Evolutionary conservation across 2,797 vertebrate species (phyloP), one percentile per base, ranked within the genome.

Genomic region (Ptychadena robeensis): DNA sequence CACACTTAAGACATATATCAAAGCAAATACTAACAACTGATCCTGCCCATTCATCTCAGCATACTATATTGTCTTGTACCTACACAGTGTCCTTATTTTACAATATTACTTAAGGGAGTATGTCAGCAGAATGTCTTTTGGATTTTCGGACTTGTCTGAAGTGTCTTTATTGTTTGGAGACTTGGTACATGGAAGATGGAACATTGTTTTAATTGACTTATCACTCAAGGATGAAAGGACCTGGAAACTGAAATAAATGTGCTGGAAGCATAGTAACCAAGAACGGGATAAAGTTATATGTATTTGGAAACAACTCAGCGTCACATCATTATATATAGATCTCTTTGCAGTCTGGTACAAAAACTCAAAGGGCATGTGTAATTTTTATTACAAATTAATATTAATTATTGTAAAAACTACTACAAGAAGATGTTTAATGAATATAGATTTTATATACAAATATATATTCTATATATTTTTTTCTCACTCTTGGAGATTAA

Each of bases 1-100:
- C n/a, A 15, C 22, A 81, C 88, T 85, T 79, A 32, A 35, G 66
- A 83, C 27, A 28, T 14, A 7, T 10, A 67, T 73, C 35, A 35
- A 37, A 28, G 48, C 22, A 77, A 80, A 15, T 38, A 9, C 0
- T 4, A 73, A 10, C 76, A 78, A 78, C 14, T 18, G 22, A 73
- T 28, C 1, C 15, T 22, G 4, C 57, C 34, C 66, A 68, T 3
- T 61, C 37, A 79, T 18, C 22, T 85, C 40, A 69, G 9, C 37
- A 73, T 8, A 0, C 40, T 68, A 53, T 80, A 38, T 44, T 80
- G 37, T 64, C 25, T 72, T 80, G 63, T 40, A n/a, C 25, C 6
- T 61, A 74, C 40, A 53, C 31, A 34, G 7, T 59, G 31, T n/a
- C 53, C 10, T 69, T 69, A 38, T 69, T 69, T 76, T 65, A 64